Conservation (phyloP, 2,113 vertebrate species). For the Phylloscopus trochiloides region DNA sequence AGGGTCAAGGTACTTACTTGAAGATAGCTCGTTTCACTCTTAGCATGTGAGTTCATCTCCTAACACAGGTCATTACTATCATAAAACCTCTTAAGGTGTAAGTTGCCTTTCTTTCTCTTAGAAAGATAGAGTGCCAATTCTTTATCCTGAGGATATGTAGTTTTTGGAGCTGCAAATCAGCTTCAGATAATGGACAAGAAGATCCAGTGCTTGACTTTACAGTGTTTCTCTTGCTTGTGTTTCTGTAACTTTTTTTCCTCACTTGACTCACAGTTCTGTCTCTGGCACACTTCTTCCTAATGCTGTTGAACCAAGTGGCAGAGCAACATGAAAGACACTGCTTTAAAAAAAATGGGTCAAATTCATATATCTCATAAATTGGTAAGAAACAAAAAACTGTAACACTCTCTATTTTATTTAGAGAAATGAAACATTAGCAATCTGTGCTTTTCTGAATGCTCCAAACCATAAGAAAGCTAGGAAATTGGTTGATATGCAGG, state of each 20-base stretch:
- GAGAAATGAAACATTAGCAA: neutral
- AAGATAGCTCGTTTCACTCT: neutral
- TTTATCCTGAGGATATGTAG: neutral
- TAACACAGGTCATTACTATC: neutral
- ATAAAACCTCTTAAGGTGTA: neutral
- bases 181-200: neutral
- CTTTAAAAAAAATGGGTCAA: neutral
- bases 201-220: neutral
- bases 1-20: neutral
- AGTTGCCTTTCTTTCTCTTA: neutral
- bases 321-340: neutral
- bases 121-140: neutral
- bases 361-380: neutral
- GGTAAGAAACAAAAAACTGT: neutral
- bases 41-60: neutral
- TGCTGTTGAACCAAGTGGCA: neutral
- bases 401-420: neutral
- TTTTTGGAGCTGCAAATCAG: neutral
- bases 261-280: neutral
- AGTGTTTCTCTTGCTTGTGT: neutral
- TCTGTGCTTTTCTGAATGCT: neutral
- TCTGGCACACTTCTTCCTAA: neutral
- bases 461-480: neutral
- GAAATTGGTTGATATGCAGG: neutral
- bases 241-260: neutral